Evolutionary conservation across 2,888 invertebrate species (phyloP), one percentile per base, ranked within the genome.

Genomic region (Apodemia mormo): DNA sequence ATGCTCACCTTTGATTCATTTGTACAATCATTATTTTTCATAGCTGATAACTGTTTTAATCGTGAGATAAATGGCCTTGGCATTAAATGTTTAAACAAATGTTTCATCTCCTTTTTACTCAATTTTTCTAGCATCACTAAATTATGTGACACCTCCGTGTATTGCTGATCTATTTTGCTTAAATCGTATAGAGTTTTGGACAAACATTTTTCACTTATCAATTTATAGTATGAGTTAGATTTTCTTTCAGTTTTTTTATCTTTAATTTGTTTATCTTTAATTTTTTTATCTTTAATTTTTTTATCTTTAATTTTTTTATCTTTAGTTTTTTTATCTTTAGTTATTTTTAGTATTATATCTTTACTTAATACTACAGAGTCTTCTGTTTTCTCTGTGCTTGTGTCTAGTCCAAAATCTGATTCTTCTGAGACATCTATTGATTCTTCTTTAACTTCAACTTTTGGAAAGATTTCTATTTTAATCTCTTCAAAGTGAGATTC

Each of bases 1-100:
- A 29, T 14, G 2, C 58, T 30, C 29, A 61, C 58, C 12, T 61
- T 33, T 0, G 58, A 29, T 30, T 61, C 30, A 14, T 61, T 61
- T 2, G 37, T 33, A 14, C 61, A 61, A 61, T 61, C 61, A 61
- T 2, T 37, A 10, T 33, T 61, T 61, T 61, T 61, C 61, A 33
- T 61, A 10, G 61, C 37, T 14, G 33, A 33, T 14, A 61, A 61
- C 7, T 14, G 33, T 61, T 61, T 61, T 14, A 61, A 61, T 33
- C 61, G 61, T 6, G 33, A 33, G 3, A 14, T 14, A 37, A 61
- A 61, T 4, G 61, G 7, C 12, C 37, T 14, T 14, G 61, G 30
- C 37, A 61, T 61, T 61, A 61, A 61, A 61, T 61, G 61, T 30
- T 7, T 61, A 37, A 61, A 61, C 14, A 61, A 7, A 30, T 12